These are phyloP conservation scores for Clivina fossor DNA, from an alignment of 2,888 invertebrate genomes.

Conservation along the genomic window DNA sequence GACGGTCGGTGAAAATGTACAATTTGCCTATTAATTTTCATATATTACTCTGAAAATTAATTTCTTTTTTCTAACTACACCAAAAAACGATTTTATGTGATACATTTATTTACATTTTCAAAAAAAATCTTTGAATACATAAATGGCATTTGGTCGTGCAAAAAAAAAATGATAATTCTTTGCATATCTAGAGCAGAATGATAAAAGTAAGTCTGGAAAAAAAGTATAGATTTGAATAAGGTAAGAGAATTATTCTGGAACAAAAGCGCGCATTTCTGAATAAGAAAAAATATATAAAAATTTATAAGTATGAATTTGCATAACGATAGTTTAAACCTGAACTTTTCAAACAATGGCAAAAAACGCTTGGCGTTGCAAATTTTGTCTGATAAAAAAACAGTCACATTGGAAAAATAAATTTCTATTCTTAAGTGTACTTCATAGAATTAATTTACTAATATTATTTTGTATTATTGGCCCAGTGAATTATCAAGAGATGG, in stretches of 20 bases:
- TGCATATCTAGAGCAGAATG: too few relatives aligned
- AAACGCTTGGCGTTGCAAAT: background rate
- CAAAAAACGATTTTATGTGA: too few relatives aligned
- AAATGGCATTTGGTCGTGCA: background rate
- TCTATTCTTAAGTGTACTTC: too few relatives aligned
- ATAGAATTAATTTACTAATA: too few relatives aligned
- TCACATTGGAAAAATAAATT: too few relatives aligned
- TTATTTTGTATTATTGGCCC: too few relatives aligned
- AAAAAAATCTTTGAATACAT: background rate
- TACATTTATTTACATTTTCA: too few relatives aligned
- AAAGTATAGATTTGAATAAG: slow-evolving; percentile 30
- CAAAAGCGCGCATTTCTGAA: slow-evolving; percentile 27
- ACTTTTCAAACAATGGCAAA: slow-evolving; percentile 9
- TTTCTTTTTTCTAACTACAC: too few relatives aligned
- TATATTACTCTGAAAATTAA: too few relatives aligned
- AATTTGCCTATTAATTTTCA: too few relatives aligned
- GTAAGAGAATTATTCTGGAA: slow-evolving; percentile 27
- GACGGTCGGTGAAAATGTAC: too few relatives aligned
- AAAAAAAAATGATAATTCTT: slow-evolving; percentile 20
- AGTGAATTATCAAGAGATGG: too few relatives aligned
- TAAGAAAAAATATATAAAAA: slow-evolving; percentile 21
- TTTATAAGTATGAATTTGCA: slow-evolving; percentile 26
- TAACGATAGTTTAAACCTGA: slow-evolving; percentile 21
- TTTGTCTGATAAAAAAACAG: background rate
- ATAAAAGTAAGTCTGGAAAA: slow-evolving; percentile 11